Percentiles rank a stretch among this genome's conserved stretches.
These are phyloP conservation scores for Python bivittatus DNA, from an alignment of 2,113 vertebrate species.

Conservation along the genomic window DNA sequence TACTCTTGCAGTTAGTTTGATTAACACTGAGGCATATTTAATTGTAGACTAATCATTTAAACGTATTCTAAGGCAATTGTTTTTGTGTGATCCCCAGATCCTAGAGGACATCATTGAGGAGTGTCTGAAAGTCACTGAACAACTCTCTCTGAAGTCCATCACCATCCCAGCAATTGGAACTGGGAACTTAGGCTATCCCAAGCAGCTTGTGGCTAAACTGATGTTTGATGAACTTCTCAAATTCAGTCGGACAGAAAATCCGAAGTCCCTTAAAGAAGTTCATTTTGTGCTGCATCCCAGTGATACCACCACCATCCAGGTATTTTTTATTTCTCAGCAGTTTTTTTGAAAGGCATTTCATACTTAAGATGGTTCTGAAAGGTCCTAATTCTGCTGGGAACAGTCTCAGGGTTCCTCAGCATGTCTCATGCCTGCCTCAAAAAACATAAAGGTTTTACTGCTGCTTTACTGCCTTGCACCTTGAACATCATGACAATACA, in stretches of 20 bases:
- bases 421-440: not conserved
- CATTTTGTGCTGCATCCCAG: conserved; percentile 76
- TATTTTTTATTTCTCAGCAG: conserved; percentile 47
- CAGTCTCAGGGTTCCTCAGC: not conserved
- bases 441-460: not conserved
- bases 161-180: conserved; percentile 90
- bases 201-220: conserved; percentile 70
- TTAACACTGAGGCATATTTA: not conserved
- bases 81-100: conserved; percentile 68
- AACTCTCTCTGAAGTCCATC: conserved; percentile 72
- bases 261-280: conserved; percentile 77
- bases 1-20: not conserved
- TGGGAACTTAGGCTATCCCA: conserved; percentile 84
- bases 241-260: conserved; percentile 74
- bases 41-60: not conserved
- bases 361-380: not conserved
- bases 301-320: conserved; percentile 80
- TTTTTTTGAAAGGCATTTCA: not conserved
- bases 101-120: conserved; percentile 73
- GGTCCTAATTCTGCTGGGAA: not conserved
- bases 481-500: not conserved
- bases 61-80: not conserved
- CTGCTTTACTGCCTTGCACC: not conserved
- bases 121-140: conserved; percentile 79
- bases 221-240: conserved; percentile 77